Evolutionary conservation across 2,797 vertebrate genomes (phyloP).

Genomic region (Chromis chromis): DNA sequence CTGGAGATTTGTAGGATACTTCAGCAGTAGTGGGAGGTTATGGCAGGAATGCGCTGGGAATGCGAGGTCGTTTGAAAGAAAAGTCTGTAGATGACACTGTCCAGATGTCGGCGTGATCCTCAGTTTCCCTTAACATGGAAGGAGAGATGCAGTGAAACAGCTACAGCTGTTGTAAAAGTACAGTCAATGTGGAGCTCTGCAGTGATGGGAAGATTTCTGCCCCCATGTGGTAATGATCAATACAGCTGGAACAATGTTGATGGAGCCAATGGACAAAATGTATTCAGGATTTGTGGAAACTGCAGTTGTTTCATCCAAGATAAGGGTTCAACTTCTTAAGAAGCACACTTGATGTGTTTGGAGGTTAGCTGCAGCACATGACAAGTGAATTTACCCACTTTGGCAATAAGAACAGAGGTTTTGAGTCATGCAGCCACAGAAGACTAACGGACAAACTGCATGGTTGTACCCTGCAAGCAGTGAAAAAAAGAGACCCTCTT

Average conservation of each 20-base stretch:
- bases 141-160: conserved; percentile 25
- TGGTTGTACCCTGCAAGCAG: neutral
- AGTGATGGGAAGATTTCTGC: conserved; percentile 40
- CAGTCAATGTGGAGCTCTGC: neutral
- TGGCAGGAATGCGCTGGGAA: conserved; percentile 64
- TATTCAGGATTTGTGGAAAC: neutral
- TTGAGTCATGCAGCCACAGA: conserved; percentile 42
- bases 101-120: conserved; percentile 72
- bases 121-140: conserved; percentile 50
- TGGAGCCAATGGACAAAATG: neutral
- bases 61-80: conserved; percentile 49
- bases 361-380: conserved; percentile 3
- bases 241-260: conserved; percentile 12
- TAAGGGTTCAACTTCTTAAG: neutral
- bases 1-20: conserved; percentile 43
- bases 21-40: conserved; percentile 49
- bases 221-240: conserved; percentile 54
- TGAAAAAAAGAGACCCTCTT: conserved; percentile 12
- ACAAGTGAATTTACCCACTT: conserved; percentile 38
- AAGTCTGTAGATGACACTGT: conserved; percentile 61
- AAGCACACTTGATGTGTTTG: conserved; percentile 12
- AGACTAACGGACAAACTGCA: neutral
- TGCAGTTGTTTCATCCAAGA: neutral
- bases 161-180: conserved; percentile 42
- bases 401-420: conserved; percentile 34